These are phyloP conservation scores for Schizaphis graminum DNA, from an alignment of 2,888 invertebrate species.

Conservation along the genomic window DNA sequence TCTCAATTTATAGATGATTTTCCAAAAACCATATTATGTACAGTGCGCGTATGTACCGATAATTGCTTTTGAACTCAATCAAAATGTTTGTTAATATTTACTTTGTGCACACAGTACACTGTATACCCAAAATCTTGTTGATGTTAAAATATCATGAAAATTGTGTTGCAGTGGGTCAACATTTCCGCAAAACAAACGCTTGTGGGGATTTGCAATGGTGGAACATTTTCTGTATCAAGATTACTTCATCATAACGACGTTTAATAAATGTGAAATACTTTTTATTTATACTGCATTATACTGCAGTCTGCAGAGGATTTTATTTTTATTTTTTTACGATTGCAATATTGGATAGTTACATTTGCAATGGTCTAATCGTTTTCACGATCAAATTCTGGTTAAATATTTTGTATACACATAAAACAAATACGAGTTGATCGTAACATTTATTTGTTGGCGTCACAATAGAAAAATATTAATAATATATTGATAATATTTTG, in stretches of 20 bases:
- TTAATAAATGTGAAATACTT: neutral
- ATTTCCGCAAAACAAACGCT: slow-evolving; percentile 15
- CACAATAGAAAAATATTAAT: neutral
- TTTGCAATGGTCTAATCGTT: neutral
- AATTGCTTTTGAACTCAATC: neutral
- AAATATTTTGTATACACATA: neutral
- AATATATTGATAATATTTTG: neutral
- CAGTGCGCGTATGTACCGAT: neutral
- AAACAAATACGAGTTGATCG: neutral
- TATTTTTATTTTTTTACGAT: neutral
- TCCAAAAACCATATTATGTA: neutral
- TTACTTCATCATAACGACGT: neutral
- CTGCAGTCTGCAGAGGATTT: neutral
- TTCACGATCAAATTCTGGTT: neutral
- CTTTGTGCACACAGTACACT: neutral
- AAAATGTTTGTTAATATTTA: slow-evolving; percentile 7
- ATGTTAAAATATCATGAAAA: neutral
- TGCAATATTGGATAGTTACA: neutral
- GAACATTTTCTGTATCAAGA: neutral
- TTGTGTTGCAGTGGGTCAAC: neutral
- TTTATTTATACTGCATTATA: neutral
- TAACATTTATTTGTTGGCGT: neutral
- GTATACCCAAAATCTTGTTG: neutral
- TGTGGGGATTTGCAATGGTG: neutral
- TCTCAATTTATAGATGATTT: neutral